Evolutionary conservation across 2,888 invertebrate genomes (phyloP).

Genomic region (Hesperia comma): DNA sequence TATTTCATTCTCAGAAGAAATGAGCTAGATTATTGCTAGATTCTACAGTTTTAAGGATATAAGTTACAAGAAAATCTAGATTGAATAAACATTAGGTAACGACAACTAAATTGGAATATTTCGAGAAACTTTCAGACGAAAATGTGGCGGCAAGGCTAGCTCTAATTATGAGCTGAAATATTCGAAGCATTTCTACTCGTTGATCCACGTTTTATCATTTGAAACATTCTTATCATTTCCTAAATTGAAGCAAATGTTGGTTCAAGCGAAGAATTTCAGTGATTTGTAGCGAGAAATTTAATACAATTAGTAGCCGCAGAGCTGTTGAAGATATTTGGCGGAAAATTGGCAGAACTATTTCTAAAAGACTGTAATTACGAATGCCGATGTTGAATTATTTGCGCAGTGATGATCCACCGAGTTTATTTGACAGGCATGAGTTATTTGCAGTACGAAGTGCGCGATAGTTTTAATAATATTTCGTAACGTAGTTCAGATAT

Average conservation of each 20-base stretch:
- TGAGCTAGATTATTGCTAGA: too few relatives aligned
- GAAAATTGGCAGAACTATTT: conserved; percentile 24
- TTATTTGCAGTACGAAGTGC: background rate
- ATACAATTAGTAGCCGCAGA: conserved; percentile 24
- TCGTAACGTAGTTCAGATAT: background rate
- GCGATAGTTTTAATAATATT: background rate
- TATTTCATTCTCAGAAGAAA: too few relatives aligned
- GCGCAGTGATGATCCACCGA: conserved; percentile 3
- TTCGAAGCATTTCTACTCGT: background rate
- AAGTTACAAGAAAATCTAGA: too few relatives aligned
- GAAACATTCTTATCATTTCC: conserved; percentile 10
- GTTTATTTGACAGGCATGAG: background rate
- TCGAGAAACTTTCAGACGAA: too few relatives aligned
- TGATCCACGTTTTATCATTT: background rate
- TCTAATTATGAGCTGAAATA: background rate
- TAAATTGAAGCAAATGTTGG: conserved; percentile 15
- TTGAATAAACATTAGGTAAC: too few relatives aligned
- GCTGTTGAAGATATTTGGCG: conserved; percentile 7
- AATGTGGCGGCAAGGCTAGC: background rate
- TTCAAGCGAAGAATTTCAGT: conserved; percentile 12
- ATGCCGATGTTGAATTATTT: conserved; percentile 2
- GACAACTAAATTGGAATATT: too few relatives aligned
- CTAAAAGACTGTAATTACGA: conserved; percentile 15
- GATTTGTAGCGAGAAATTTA: conserved; percentile 27
- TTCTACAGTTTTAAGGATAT: too few relatives aligned